A percentile compares a stretch with the other conserved stretches of the same genome.
Evolutionary conservation across 2,888 invertebrate genomes (phyloP).

Genomic region (Brenthis daphne): DNA sequence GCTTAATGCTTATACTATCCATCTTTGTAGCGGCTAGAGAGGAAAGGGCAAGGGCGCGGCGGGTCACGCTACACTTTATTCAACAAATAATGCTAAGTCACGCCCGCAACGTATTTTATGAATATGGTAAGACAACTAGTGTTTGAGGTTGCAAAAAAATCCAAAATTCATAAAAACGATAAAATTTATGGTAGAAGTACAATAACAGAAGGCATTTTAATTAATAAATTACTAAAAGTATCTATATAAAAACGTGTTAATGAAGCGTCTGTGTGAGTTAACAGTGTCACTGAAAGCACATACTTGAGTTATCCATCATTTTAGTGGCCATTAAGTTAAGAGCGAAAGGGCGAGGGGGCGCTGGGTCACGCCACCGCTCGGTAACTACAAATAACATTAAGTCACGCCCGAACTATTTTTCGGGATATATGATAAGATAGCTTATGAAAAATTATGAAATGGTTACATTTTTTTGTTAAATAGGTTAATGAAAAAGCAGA

Average conservation of each 20-base stretch:
- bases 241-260: constrained; percentile 15
- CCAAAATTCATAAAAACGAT: no score
- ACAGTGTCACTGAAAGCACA: constrained; percentile 51
- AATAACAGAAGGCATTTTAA: no score
- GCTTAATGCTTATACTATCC: constrained; percentile 1
- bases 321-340: constrained; percentile 64
- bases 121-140: constrained; percentile 4
- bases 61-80: constrained; percentile 16
- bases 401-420: constrained; percentile 33
- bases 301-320: constrained; percentile 69
- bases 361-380: constrained; percentile 61
- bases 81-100: constrained; percentile 19
- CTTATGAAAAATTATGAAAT: constrained; percentile 1
- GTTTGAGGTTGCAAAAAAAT: neutral
- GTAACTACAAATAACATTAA: constrained; percentile 36
- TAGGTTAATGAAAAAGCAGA: neutral
- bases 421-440: constrained; percentile 18
- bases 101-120: constrained; percentile 12
- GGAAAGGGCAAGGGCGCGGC: constrained; percentile 19
- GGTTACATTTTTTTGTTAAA: constrained; percentile 9
- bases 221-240: no score
- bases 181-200: no score
- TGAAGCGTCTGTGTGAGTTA: constrained; percentile 37
- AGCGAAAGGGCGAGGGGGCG: constrained; percentile 62
- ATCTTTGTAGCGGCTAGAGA: constrained; percentile 1